These are phyloP conservation scores for Argynnis bischoffii DNA, from an alignment of 2,888 invertebrate genomes.

Conservation along the genomic window DNA sequence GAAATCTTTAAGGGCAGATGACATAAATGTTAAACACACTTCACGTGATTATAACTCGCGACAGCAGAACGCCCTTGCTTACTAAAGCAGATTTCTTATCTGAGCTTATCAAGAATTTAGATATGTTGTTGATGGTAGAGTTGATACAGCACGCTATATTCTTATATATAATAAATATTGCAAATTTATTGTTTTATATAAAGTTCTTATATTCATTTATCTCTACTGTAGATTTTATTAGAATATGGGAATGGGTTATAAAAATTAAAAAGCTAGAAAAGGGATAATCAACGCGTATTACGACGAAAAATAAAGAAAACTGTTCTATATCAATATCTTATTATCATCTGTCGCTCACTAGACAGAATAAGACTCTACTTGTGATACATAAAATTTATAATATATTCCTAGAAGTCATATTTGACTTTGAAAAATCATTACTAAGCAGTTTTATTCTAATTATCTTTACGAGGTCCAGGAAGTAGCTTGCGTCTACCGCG, in stretches of 20 bases:
- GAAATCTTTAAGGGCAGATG: conserved; percentile 10
- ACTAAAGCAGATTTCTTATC: conserved; percentile 32
- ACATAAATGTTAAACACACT: conserved; percentile 54
- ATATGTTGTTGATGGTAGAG: conserved; percentile 39
- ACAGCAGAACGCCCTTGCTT: conserved; percentile 30
- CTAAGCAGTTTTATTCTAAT: conserved; percentile 10
- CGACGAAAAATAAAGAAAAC: too few species aligned
- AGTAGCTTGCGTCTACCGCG: conserved; percentile 65
- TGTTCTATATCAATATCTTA: too few species aligned
- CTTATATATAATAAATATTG: not conserved
- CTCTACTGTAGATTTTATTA: too few species aligned
- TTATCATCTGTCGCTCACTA: too few species aligned
- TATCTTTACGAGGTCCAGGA: conserved; percentile 73
- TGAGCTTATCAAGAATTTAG: conserved; percentile 46
- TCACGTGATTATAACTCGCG: conserved; percentile 54
- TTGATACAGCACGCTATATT: conserved; percentile 47
- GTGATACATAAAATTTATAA: too few species aligned
- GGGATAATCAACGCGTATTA: too few species aligned
- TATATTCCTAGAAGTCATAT: too few species aligned
- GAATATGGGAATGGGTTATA: too few species aligned
- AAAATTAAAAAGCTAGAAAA: too few species aligned
- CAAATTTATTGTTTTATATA: not conserved
- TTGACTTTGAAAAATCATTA: not conserved
- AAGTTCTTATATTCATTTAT: too few species aligned
- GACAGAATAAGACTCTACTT: too few species aligned